These are phyloP conservation scores for Eustalomyia histrio DNA, from an alignment of 2,888 invertebrate genomes.

Conservation along the genomic window DNA sequence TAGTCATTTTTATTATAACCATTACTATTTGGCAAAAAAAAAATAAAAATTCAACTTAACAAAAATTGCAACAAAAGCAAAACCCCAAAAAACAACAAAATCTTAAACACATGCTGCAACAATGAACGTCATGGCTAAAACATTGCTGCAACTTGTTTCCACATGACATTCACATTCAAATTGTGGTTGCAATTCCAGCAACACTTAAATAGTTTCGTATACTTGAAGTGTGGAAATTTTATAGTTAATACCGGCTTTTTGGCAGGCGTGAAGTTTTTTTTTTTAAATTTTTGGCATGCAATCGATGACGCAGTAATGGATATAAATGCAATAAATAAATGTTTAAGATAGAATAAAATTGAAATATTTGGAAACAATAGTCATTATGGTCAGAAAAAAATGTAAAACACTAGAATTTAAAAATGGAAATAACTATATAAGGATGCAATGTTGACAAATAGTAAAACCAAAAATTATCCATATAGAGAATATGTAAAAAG, in stretches of 20 bases:
- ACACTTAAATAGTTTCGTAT: conserved; percentile 15
- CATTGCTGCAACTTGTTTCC: conserved; percentile 56
- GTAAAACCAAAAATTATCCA: too few relatives aligned
- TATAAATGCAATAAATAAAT: conserved; percentile 26
- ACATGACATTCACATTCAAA: conserved; percentile 66
- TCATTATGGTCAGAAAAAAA: conserved; percentile 25
- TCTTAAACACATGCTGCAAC: conserved; percentile 26
- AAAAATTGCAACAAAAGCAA: conserved; percentile 14
- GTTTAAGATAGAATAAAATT: conserved; percentile 20
- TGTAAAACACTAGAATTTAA: conserved; percentile 24
- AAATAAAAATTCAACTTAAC: conserved; percentile 12
- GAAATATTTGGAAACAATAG: conserved; percentile 23
- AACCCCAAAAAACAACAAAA: not conserved
- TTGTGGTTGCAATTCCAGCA: conserved; percentile 45
- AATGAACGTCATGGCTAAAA: conserved; percentile 40
- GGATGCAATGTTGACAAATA: not conserved
- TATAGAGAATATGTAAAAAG: too few relatives aligned
- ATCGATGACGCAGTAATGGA: conserved; percentile 48
- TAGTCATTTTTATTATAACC: not conserved
- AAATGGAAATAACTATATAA: conserved; percentile 9
- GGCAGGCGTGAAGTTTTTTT: conserved; percentile 33
- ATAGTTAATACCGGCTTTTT: conserved; percentile 49
- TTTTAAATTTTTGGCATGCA: conserved; percentile 44
- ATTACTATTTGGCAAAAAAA: conserved; percentile 45
- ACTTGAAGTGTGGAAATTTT: conserved; percentile 25